Percentiles rank a stretch among this genome's conserved stretches.
These are phyloP conservation scores for Epinotia bilunana DNA, from an alignment of 2,888 invertebrate species.

Conservation along the genomic window DNA sequence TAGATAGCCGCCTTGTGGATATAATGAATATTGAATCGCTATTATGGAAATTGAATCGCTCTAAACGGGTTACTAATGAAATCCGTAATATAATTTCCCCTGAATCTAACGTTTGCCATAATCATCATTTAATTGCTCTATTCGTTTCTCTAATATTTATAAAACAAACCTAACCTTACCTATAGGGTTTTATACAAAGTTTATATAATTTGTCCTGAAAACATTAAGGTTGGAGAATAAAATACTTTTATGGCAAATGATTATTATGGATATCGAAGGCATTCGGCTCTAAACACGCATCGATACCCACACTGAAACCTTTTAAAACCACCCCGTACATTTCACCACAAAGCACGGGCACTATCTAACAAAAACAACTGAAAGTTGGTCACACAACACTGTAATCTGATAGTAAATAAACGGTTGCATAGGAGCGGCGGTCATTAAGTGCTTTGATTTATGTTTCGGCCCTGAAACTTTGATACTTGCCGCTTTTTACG, in stretches of 20 bases:
- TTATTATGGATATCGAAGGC: no score
- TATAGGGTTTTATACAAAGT: no score
- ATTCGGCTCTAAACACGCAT: background rate
- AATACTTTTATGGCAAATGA: no score
- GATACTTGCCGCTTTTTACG: conserved; percentile 41
- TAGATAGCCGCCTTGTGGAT: no score
- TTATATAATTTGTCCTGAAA: no score
- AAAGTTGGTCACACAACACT: conserved; percentile 44
- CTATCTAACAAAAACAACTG: conserved; percentile 43
- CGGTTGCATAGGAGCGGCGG: conserved; percentile 54
- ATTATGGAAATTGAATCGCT: background rate
- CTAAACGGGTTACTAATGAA: background rate
- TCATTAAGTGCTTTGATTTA: conserved; percentile 63
- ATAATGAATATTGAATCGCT: no score
- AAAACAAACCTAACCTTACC: no score
- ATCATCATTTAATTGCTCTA: no score
- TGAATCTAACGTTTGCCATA: no score
- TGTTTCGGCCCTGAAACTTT: conserved; percentile 52
- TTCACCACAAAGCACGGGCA: conserved; percentile 15
- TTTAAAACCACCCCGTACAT: conserved; percentile 10
- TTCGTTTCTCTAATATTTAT: no score
- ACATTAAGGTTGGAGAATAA: no score
- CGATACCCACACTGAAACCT: background rate
- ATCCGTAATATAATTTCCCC: no score
- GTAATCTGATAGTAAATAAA: conserved; percentile 57